phyloP scores from a whole-genome alignment of 2,113 vertebrate species.

The Leptosomus discolor region DNA sequence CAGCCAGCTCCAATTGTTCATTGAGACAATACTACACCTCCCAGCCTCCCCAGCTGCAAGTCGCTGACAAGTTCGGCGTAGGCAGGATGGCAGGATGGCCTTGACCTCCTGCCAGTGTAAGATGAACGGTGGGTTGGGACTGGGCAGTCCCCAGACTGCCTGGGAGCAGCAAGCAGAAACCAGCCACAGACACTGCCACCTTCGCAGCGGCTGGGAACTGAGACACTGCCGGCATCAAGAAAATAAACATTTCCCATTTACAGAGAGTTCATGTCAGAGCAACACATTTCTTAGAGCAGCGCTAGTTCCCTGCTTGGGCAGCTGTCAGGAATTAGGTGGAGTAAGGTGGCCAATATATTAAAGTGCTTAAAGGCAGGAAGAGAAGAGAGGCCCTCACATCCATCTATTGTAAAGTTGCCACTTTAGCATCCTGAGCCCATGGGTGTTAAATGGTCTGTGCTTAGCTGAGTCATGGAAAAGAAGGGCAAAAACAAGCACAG shows the following conservation, averaged over 20 bases:
- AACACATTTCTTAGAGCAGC: not conserved
- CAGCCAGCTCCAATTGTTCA: not conserved
- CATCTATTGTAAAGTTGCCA: constrained; percentile 70
- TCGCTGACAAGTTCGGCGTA: not conserved
- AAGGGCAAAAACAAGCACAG: constrained; percentile 22
- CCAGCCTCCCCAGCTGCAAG: not conserved
- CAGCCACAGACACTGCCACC: not conserved
- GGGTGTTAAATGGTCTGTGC: constrained; percentile 30
- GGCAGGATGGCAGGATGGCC: not conserved
- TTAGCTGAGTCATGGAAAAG: constrained; percentile 65
- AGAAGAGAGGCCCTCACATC: constrained; percentile 63
- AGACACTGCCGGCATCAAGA: not conserved
- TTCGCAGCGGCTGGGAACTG: not conserved
- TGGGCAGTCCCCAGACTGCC: not conserved
- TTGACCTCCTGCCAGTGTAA: not conserved
- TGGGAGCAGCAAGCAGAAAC: not conserved
- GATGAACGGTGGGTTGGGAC: not conserved
- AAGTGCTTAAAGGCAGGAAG: constrained; percentile 60
- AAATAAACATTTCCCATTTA: constrained; percentile 23
- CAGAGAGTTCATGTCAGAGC: constrained; percentile 17
- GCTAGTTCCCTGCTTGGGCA: constrained; percentile 38
- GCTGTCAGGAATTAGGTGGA: constrained; percentile 63
- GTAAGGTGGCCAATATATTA: constrained; percentile 60
- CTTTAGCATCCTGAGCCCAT: constrained; percentile 63
- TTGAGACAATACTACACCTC: not conserved